Evolutionary conservation across 2,888 invertebrate species (phyloP).

Genomic region (Poecilobothrus nobilitatus): DNA sequence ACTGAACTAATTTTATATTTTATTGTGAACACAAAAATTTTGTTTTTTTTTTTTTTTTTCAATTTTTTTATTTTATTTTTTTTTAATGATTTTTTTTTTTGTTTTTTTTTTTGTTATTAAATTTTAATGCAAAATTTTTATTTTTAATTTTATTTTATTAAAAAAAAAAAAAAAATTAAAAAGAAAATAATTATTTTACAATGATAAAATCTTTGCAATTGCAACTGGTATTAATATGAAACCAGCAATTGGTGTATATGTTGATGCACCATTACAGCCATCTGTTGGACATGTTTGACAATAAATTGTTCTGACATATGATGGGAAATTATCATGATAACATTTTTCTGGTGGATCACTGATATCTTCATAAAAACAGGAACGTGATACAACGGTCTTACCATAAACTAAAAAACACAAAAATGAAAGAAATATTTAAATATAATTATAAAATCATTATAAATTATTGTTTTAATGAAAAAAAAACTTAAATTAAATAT

Average conservation of each 20-base stretch:
- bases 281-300: constrained; percentile 42
- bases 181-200: constrained; percentile 16
- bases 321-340: constrained; percentile 37
- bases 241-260: constrained; percentile 29
- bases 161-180: too few relatives aligned
- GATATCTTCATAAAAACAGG: constrained; percentile 42
- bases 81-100: too few relatives aligned
- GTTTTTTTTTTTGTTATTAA: too few relatives aligned
- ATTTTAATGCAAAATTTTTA: too few relatives aligned
- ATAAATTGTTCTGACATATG: constrained; percentile 41
- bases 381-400: constrained; percentile 41
- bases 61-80: too few relatives aligned
- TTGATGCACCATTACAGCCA: constrained; percentile 39
- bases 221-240: constrained; percentile 23
- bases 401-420: constrained; percentile 38
- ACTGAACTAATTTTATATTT: too few relatives aligned
- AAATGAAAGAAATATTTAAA: constrained; percentile 7
- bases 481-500: not conserved
- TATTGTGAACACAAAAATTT: too few relatives aligned
- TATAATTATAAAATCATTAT: constrained; percentile 13
- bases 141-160: too few relatives aligned
- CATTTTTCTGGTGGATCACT: constrained; percentile 41
- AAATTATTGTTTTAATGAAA: not conserved
- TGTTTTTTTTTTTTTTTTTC: too few relatives aligned
- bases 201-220: constrained; percentile 19